These are phyloP conservation scores for Martes martes DNA, from an alignment of 2,113 vertebrate species.

Conservation along the genomic window DNA sequence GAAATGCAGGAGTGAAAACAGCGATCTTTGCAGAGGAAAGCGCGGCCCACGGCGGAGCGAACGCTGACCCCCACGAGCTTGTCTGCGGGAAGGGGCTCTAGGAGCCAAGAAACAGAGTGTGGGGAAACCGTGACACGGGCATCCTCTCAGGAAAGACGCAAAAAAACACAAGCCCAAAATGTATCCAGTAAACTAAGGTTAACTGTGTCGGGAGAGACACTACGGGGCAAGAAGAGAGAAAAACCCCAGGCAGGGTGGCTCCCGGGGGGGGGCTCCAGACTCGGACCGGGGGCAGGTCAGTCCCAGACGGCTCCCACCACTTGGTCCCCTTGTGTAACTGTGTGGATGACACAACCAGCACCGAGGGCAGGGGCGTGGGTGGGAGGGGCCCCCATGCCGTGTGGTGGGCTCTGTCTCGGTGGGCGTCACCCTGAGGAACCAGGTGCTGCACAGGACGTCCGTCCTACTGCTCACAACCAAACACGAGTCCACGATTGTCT, in stretches of 20 bases:
- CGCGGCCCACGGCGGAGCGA: not conserved
- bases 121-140: too few species aligned
- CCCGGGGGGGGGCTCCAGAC: not conserved
- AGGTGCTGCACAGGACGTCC: not conserved
- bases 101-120: not conserved
- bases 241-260: not conserved
- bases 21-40: not conserved
- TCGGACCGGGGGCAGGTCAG: not conserved
- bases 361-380: fast-evolving
- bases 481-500: not conserved
- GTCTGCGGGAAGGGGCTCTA: fast-evolving
- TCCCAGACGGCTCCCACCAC: too few species aligned
- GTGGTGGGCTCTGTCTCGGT: fast-evolving
- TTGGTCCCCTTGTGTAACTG: not conserved
- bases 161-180: not conserved
- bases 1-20: not conserved
- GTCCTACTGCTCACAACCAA: not conserved
- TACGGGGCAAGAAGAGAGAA: not conserved
- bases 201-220: not conserved
- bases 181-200: not conserved
- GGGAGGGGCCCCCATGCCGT: not conserved
- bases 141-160: not conserved
- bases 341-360: not conserved
- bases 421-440: not conserved
- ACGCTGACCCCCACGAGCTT: fast-evolving